Evolutionary conservation across 2,797 vertebrate species (phyloP), one percentile per base, ranked within the genome.

Genomic region (Sphenopsis melanotis): DNA sequence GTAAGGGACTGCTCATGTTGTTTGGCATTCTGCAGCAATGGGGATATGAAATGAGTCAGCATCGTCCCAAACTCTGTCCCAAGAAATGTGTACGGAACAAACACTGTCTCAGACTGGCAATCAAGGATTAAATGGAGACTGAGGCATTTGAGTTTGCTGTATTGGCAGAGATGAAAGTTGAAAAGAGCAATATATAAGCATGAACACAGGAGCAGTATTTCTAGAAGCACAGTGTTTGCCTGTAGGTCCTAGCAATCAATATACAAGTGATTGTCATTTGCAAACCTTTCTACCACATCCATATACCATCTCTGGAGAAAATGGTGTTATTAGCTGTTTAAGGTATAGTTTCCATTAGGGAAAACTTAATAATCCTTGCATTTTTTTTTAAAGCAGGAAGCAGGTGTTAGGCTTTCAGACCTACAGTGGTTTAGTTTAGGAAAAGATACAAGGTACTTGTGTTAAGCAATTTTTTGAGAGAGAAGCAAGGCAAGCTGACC

Each of bases 1-100:
- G 29, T 37, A 27, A 46, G 46, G 49, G 27, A 15, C 44, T 74
- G 2, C 19, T 52, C 5, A 7, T 0, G 0, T 29, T 59, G 9
- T 29, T 36, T 2, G 5, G n/a, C 65, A 32, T 77, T 90, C 70
- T 91, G 53, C 30, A 64, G 57, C 44, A 53, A 4, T 17, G 27
- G 56, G 27, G 14, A 23, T 75, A 15, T 70, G 65, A 87, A 79
- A 34, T 78, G 76, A 60, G 42, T 90, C 75, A 92, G 68, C 71
- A 15, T 50, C 60, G 76, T 76, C 66, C 61, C 60, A 39, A 21
- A 65, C 59, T 86, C 39, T 68, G 57, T 37, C 65, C 69, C 32
- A 39, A 19, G 53, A 85, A 79, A 42, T 63, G 21, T 60, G 23
- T 63, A 47, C 41, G 53, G 84, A 92, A 6, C 26, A 59, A 30